phyloP scores from a whole-genome alignment of 2,888 invertebrate species.

The Copidosoma aretas region DNA sequence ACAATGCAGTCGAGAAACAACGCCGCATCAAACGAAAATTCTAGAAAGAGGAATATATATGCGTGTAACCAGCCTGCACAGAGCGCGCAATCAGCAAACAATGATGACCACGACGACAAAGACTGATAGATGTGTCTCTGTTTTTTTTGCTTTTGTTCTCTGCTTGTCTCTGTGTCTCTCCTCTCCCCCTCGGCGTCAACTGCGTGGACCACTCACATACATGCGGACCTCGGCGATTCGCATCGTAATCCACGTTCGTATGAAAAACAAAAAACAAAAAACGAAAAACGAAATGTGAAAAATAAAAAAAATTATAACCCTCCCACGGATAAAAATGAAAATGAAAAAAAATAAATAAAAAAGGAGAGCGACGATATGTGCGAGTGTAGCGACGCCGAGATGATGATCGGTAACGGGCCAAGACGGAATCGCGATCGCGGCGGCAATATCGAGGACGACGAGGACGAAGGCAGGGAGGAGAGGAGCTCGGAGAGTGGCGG shows the following conservation, averaged over 20 bases:
- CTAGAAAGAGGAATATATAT: too few species aligned
- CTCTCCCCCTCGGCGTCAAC: constrained; percentile 18
- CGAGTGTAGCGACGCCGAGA: constrained; percentile 63
- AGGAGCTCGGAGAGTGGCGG: constrained; percentile 61
- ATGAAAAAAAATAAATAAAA: constrained; percentile 4
- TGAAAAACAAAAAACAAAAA: constrained; percentile 8
- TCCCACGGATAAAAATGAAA: background rate
- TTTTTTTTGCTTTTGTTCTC: constrained; percentile 38
- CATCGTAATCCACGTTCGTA: background rate
- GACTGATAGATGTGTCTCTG: constrained; percentile 31
- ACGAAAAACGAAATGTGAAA: background rate
- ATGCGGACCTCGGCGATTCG: too few species aligned
- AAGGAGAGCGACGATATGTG: constrained; percentile 61
- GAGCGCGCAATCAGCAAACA: background rate
- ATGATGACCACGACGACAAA: constrained; percentile 5
- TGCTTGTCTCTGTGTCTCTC: constrained; percentile 27
- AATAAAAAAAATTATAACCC: too few species aligned
- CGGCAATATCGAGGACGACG: constrained; percentile 54
- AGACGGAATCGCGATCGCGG: constrained; percentile 59
- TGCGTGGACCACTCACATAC: too few species aligned
- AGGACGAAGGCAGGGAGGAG: constrained; percentile 60
- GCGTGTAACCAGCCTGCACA: too few species aligned
- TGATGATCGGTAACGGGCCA: constrained; percentile 61
- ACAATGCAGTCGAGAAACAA: too few species aligned
- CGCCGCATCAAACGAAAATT: too few species aligned